Evolutionary conservation across 2,797 vertebrate species (phyloP).

Genomic region (Galago senegalensis): DNA sequence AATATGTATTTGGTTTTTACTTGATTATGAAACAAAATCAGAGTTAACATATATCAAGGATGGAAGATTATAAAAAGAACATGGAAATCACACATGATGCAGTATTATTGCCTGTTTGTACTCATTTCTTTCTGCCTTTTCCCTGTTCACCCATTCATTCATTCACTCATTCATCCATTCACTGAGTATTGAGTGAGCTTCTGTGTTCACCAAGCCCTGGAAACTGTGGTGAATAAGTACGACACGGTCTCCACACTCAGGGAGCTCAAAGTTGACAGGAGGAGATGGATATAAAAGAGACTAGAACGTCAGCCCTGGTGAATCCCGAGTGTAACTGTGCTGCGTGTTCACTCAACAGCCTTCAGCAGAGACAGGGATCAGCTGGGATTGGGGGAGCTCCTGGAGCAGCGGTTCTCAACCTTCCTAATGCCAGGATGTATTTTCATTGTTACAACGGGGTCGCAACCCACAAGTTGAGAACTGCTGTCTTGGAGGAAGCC

Average conservation of each 20-base stretch:
- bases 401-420: no score
- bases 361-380: neutral
- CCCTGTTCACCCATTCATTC: neutral
- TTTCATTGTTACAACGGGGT: no score
- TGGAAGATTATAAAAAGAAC: neutral
- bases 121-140: neutral
- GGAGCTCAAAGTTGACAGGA: rapidly evolving
- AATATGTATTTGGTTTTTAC: neutral
- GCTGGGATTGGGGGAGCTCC: neutral
- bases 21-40: constrained; percentile 29
- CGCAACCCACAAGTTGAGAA: no score
- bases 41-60: neutral
- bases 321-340: neutral
- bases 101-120: neutral
- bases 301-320: neutral
- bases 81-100: neutral
- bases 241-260: neutral
- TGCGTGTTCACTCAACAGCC: rapidly evolving
- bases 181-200: neutral
- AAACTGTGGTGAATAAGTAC: neutral
- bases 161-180: neutral
- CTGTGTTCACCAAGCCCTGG: neutral
- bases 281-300: neutral
- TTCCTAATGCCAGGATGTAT: no score
- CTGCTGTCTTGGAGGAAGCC: neutral